phyloP scores from a whole-genome alignment of 2,888 invertebrate species.

The Spisula solida region DNA sequence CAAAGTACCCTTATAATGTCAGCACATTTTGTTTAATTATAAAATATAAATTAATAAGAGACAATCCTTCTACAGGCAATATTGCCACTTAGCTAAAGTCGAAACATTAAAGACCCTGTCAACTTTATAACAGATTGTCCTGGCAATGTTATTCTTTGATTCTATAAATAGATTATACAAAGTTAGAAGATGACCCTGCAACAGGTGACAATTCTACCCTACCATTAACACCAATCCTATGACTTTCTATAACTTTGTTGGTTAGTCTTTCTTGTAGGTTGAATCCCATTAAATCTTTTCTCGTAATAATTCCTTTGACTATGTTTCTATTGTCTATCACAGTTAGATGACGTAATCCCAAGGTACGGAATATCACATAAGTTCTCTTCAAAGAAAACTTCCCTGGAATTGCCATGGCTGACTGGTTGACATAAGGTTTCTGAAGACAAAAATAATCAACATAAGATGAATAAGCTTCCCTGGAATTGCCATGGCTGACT shows the following conservation, averaged over 20 bases:
- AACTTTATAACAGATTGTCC: background rate
- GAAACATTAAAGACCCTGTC: background rate
- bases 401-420: conserved; percentile 85
- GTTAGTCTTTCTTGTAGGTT: conserved; percentile 86
- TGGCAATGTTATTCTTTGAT: background rate
- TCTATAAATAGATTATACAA: conserved; percentile 28
- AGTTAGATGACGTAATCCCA: conserved; percentile 88
- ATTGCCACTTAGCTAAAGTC: no score
- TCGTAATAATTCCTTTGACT: conserved; percentile 87
- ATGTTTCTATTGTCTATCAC: conserved; percentile 86
- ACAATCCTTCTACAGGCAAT: no score
- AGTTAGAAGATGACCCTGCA: conserved; percentile 23
- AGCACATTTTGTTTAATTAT: no score
- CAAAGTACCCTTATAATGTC: no score
- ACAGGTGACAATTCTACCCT: conserved; percentile 49
- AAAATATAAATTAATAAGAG: no score
- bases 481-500: conserved; percentile 86
- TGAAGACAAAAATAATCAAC: conserved; percentile 70
- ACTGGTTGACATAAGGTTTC: conserved; percentile 87
- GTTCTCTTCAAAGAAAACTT: conserved; percentile 87
- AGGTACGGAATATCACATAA: conserved; percentile 87
- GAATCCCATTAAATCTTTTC: conserved; percentile 88
- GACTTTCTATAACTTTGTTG: conserved; percentile 50
- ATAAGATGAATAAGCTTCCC: conserved; percentile 80
- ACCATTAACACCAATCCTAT: conserved; percentile 25